Conservation (phyloP, 2,113 vertebrate species). For the Phycodurus eques region DNA sequence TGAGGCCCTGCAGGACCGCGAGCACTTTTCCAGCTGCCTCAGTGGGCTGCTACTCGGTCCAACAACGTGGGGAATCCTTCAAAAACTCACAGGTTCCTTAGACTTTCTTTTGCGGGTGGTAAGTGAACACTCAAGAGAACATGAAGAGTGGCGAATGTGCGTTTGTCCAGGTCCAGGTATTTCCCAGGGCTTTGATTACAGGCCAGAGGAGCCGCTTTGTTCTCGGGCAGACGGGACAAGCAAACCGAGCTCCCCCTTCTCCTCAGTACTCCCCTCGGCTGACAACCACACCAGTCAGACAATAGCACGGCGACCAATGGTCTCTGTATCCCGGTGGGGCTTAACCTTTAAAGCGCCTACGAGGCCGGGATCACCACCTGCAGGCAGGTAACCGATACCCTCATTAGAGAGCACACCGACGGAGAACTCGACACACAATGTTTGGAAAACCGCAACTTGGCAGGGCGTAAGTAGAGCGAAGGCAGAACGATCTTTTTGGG, state of each 20-base stretch:
- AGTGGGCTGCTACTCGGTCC: slow-evolving; percentile 7
- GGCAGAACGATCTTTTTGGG: background rate
- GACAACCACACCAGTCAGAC: slow-evolving; percentile 63
- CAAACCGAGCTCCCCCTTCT: slow-evolving; percentile 28
- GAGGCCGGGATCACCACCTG: slow-evolving; percentile 49
- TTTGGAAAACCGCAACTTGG: slow-evolving; percentile 22
- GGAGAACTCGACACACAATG: slow-evolving; percentile 54
- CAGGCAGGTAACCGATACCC: slow-evolving; percentile 60
- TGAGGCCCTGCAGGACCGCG: slow-evolving; percentile 32
- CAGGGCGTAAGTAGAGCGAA: background rate
- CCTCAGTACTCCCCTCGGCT: slow-evolving; percentile 51
- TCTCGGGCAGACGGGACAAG: slow-evolving; percentile 60
- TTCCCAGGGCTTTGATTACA: slow-evolving; percentile 77
- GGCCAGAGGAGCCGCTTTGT: slow-evolving; percentile 70
- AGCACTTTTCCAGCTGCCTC: slow-evolving; percentile 30
- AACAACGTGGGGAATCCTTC: slow-evolving; percentile 15
- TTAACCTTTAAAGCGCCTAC: slow-evolving; percentile 59
- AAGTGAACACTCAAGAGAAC: slow-evolving; percentile 23
- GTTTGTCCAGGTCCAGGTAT: slow-evolving; percentile 62
- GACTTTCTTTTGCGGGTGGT: slow-evolving; percentile 14
- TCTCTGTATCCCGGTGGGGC: slow-evolving; percentile 46
- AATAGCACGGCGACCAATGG: slow-evolving; percentile 51
- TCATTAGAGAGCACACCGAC: slow-evolving; percentile 61
- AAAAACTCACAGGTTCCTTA: slow-evolving; percentile 5
- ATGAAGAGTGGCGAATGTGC: slow-evolving; percentile 26